These are phyloP conservation scores for Coleophora deauratella DNA, from an alignment of 2,888 invertebrate species.

Conservation along the genomic window DNA sequence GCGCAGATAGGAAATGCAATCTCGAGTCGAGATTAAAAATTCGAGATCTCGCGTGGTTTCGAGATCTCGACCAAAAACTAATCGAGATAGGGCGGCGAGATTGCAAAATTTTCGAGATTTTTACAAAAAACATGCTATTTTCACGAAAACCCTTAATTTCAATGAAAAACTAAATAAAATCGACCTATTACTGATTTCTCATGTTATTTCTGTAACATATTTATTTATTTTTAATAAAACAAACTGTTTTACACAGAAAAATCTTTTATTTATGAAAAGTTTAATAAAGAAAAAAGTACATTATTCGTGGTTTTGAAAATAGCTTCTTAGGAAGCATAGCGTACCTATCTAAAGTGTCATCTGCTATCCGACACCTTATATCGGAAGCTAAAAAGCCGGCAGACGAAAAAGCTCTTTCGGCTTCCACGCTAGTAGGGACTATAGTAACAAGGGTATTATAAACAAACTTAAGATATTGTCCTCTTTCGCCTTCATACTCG, in stretches of 20 bases:
- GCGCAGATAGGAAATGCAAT: slow-evolving; percentile 2
- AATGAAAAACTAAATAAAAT: no score
- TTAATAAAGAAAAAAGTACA: background rate
- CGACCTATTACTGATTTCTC: no score
- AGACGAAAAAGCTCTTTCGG: slow-evolving; percentile 10
- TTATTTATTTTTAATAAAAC: no score
- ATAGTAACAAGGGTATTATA: background rate
- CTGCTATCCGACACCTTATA: slow-evolving; percentile 3
- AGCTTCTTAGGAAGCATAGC: background rate
- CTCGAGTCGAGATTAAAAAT: background rate
- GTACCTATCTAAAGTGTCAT: slow-evolving; percentile 5
- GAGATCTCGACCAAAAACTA: background rate
- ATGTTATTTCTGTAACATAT: no score
- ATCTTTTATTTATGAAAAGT: no score
- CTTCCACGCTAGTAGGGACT: slow-evolving; percentile 7
- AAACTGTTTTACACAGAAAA: no score
- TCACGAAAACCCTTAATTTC: no score
- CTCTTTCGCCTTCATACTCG: background rate
- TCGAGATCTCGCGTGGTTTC: background rate
- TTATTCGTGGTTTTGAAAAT: slow-evolving; percentile 1
- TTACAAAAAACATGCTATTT: background rate
- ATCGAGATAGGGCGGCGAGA: background rate
- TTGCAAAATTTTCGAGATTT: background rate
- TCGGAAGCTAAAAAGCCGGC: slow-evolving; percentile 4
- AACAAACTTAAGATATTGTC: background rate